These are phyloP conservation scores for Cottoperca gobio DNA, from an alignment of 2,797 vertebrate genomes.

Conservation along the genomic window DNA sequence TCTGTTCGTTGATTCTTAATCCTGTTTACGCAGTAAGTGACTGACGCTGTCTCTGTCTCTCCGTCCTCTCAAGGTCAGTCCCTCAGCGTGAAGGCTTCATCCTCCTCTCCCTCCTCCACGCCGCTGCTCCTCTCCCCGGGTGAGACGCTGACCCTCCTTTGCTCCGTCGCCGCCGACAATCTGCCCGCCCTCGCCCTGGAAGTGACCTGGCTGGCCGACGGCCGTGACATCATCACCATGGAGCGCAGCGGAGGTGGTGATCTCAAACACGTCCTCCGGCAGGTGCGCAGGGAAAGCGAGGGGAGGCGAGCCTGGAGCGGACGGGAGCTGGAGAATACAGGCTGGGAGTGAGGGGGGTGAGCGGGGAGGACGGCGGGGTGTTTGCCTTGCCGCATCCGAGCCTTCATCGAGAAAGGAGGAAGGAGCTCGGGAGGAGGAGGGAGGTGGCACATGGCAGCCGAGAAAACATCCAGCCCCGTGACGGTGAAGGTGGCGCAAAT, in stretches of 20 bases:
- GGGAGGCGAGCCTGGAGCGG: conserved; percentile 80
- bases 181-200: conserved; percentile 84
- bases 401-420: conserved; percentile 84
- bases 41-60: conserved; percentile 29
- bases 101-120: conserved; percentile 52
- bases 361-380: conserved; percentile 82
- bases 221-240: conserved; percentile 84
- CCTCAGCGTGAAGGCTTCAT: conserved; percentile 82
- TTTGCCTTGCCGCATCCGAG: conserved; percentile 89
- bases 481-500: conserved; percentile 84
- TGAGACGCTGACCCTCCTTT: conserved; percentile 87
- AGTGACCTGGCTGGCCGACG: conserved; percentile 89
- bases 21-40: not conserved
- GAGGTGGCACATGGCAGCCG: conserved; percentile 90
- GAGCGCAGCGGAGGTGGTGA: conserved; percentile 85
- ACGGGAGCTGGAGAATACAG: conserved; percentile 83
- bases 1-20: not conserved
- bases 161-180: conserved; percentile 87
- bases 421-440: conserved; percentile 76
- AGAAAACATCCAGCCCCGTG: conserved; percentile 86
- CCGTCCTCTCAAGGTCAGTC: conserved; percentile 80
- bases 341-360: conserved; percentile 84
- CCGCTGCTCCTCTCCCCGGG: conserved; percentile 80
- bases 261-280: conserved; percentile 78
- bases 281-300: conserved; percentile 2